Percentiles rank a stretch among this genome's conserved stretches.
Evolutionary conservation across 2,797 vertebrate genomes (phyloP).

Genomic region (Eidolon dupreanum): DNA sequence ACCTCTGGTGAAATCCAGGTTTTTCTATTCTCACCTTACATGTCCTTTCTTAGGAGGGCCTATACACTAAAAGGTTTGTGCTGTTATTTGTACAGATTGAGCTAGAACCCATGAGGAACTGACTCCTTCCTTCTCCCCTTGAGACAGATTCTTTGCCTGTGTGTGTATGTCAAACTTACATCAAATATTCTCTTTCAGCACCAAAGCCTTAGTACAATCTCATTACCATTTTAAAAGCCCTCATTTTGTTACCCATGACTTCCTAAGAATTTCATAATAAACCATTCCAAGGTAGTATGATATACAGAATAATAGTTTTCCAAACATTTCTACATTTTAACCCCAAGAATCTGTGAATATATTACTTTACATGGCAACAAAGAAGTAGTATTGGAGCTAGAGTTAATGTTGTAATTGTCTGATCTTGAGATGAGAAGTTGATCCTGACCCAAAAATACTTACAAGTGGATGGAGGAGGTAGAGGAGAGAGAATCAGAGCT

Average conservation of each 20-base stretch:
- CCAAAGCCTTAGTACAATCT: background rate
- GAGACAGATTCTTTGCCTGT: background rate
- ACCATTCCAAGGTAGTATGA: background rate
- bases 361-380: background rate
- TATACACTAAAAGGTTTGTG: background rate
- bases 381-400: background rate
- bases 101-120: background rate
- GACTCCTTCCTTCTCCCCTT: background rate
- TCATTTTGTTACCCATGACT: background rate
- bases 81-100: background rate
- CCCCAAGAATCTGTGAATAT: background rate
- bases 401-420: background rate
- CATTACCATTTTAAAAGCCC: background rate
- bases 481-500: background rate
- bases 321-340: background rate
- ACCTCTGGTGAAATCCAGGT: background rate
- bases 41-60: background rate
- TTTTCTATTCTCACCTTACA: background rate
- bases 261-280: background rate
- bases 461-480: background rate
- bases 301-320: background rate
- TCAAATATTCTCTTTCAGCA: background rate
- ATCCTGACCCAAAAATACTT: background rate
- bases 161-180: background rate
- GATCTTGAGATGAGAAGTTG: background rate